These are phyloP conservation scores for Chouioia cunea DNA, from an alignment of 2,888 invertebrate genomes.

Conservation along the genomic window DNA sequence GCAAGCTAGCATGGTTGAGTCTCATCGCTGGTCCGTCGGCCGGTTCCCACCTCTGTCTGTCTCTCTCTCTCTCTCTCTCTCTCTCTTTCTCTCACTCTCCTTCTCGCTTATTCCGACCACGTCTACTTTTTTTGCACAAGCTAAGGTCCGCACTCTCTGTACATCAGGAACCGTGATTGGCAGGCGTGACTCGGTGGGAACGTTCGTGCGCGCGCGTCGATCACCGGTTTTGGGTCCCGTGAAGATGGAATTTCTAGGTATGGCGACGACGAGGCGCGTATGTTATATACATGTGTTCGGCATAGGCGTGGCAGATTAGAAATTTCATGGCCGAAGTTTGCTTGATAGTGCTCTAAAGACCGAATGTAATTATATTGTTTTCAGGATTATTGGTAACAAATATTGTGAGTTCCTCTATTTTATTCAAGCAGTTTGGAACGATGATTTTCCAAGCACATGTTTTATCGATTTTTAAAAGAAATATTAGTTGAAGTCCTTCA, in stretches of 20 bases:
- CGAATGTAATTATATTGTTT: too few relatives aligned
- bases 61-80: background rate
- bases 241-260: conserved; percentile 9
- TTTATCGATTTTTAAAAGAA: too few relatives aligned
- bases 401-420: too few relatives aligned
- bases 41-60: too few relatives aligned
- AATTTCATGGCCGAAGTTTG: conserved; percentile 18
- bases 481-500: too few relatives aligned
- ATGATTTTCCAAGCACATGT: too few relatives aligned
- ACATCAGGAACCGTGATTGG: conserved; percentile 16
- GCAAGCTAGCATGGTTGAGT: too few relatives aligned
- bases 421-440: too few relatives aligned
- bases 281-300: too few relatives aligned
- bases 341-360: too few relatives aligned
- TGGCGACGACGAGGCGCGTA: background rate
- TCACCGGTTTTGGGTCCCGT: conserved; percentile 6
- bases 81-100: background rate
- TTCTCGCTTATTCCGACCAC: background rate
- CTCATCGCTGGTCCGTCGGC: too few relatives aligned
- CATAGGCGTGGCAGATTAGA: conserved; percentile 40
- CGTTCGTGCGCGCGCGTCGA: background rate
- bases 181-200: conserved; percentile 26
- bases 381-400: too few relatives aligned
- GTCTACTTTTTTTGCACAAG: background rate
- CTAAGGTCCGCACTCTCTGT: background rate